Conservation (phyloP, 2,797 vertebrate genomes). For the Microctenopoma steveboyesi region DNA sequence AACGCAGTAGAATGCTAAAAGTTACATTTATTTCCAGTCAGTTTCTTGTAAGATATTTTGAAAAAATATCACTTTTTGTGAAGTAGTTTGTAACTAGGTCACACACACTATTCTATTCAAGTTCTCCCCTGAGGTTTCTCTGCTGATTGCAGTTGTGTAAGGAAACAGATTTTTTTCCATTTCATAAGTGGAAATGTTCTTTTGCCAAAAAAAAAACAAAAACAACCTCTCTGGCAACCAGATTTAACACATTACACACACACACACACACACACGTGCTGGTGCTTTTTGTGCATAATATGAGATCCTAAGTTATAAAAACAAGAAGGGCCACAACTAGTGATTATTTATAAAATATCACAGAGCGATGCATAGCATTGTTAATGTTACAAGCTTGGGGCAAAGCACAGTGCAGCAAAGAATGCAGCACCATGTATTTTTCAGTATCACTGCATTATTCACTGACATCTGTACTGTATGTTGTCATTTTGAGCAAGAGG, state of each 20-base stretch:
- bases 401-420: slow-evolving; percentile 7
- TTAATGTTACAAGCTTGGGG: slow-evolving; percentile 10
- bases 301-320: background rate
- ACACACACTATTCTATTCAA: slow-evolving; percentile 62
- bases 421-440: slow-evolving; percentile 39
- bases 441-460: slow-evolving; percentile 50
- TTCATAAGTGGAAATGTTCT: slow-evolving; percentile 36
- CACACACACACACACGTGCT: background rate
- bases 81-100: slow-evolving; percentile 67
- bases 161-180: slow-evolving; percentile 25
- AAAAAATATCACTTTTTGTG: slow-evolving; percentile 44
- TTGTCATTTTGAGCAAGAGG: slow-evolving; percentile 47
- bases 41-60: slow-evolving; percentile 26
- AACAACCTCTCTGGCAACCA: slow-evolving; percentile 5
- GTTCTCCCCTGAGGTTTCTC: slow-evolving; percentile 70
- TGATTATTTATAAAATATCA: background rate
- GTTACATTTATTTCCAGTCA: slow-evolving; percentile 15
- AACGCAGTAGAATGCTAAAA: background rate
- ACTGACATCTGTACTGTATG: slow-evolving; percentile 38
- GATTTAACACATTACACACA: slow-evolving; percentile 8
- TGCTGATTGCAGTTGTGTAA: slow-evolving; percentile 73
- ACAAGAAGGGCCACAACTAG: background rate
- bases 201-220: slow-evolving; percentile 37
- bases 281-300: background rate
- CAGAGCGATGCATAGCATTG: background rate